These are phyloP conservation scores for Rhagologus leucostigma DNA, from an alignment of 2,113 vertebrate genomes.

Conservation along the genomic window DNA sequence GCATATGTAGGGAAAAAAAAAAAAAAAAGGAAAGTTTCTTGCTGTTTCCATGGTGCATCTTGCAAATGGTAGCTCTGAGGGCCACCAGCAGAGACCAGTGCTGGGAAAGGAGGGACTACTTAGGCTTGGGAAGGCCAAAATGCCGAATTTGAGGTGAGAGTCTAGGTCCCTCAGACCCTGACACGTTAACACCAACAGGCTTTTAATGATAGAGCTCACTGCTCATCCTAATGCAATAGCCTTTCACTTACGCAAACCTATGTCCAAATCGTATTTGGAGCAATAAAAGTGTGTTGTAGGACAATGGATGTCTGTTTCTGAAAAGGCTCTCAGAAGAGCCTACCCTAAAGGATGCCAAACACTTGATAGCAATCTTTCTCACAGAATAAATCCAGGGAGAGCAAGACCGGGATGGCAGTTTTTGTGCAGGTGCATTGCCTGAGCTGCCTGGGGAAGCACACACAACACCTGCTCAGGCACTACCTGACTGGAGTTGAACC, in stretches of 20 bases:
- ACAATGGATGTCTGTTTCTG: neutral
- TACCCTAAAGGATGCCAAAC: neutral
- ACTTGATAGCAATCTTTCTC: neutral
- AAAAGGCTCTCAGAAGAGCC: neutral
- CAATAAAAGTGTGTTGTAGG: neutral
- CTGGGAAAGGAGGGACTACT: neutral
- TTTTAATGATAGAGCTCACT: neutral
- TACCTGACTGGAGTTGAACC: slow-evolving; percentile 39
- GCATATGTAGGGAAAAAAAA: neutral
- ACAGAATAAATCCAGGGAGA: neutral
- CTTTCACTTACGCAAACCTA: neutral
- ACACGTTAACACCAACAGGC: neutral
- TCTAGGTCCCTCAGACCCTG: neutral
- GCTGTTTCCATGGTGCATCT: neutral
- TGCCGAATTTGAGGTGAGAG: neutral
- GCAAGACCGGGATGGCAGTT: neutral
- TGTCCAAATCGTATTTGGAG: neutral
- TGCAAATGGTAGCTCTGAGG: neutral
- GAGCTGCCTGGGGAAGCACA: slow-evolving; percentile 24
- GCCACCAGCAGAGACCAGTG: neutral
- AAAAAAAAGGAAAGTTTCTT: neutral
- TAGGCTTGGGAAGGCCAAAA: neutral
- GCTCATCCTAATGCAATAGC: neutral
- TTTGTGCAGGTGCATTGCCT: slow-evolving; percentile 40
- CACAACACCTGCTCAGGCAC: slow-evolving; percentile 22